These are phyloP conservation scores for Drosophila ercepeae DNA, from an alignment of 1,140 invertebrate genomes.

Conservation along the genomic window DNA sequence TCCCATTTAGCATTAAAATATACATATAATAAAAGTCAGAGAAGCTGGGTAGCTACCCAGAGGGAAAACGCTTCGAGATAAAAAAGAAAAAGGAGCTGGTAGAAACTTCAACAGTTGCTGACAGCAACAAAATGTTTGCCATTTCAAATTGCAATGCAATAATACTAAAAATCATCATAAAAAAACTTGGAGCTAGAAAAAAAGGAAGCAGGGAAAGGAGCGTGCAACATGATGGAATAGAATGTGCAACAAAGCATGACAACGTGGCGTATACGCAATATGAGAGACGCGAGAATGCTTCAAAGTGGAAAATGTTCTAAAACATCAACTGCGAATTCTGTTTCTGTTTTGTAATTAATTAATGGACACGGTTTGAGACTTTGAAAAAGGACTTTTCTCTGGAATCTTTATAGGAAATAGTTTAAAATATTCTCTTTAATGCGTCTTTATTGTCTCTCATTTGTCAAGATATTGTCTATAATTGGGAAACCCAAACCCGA, in stretches of 20 bases:
- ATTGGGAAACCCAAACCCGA: no score
- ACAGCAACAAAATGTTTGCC: slow-evolving; percentile 74
- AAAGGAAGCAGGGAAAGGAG: background rate
- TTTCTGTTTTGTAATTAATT: slow-evolving; percentile 16
- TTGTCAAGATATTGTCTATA: slow-evolving; percentile 22
- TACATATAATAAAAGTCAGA: slow-evolving; percentile 68
- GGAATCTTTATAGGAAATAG: no score
- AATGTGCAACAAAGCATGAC: slow-evolving; percentile 17
- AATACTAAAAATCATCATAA: slow-evolving; percentile 78
- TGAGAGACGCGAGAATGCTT: background rate
- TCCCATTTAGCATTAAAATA: slow-evolving; percentile 77
- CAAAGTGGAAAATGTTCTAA: background rate
- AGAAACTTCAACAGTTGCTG: slow-evolving; percentile 41
- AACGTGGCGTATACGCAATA: slow-evolving; percentile 26
- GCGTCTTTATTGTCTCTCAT: no score
- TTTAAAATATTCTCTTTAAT: background rate
- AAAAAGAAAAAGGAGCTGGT: background rate
- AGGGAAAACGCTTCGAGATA: slow-evolving; percentile 15
- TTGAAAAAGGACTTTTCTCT: slow-evolving; percentile 13
- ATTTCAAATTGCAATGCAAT: slow-evolving; percentile 77
- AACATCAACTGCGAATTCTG: background rate
- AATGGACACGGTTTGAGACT: no score
- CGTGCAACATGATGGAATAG: slow-evolving; percentile 19
- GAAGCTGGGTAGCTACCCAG: slow-evolving; percentile 10
- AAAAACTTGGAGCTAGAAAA: slow-evolving; percentile 8